Evolutionary conservation across 2,888 invertebrate genomes (phyloP).

Genomic region (Limnephilus marmoratus): DNA sequence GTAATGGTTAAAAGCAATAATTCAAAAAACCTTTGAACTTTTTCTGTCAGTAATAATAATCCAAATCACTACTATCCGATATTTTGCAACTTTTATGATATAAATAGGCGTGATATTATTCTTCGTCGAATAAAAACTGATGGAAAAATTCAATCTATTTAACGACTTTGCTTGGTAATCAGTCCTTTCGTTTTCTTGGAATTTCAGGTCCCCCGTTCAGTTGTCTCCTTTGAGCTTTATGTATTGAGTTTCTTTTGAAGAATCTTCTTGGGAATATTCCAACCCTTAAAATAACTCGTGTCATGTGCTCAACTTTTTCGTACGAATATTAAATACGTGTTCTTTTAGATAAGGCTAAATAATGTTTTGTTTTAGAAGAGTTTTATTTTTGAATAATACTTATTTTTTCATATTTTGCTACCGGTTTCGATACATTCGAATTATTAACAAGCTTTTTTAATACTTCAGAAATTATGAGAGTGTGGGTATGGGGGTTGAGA

Average conservation of each 20-base stretch:
- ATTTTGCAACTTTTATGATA: background rate
- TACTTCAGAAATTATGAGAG: too few species aligned
- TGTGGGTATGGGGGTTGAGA: too few species aligned
- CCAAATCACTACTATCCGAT: background rate
- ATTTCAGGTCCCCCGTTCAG: background rate
- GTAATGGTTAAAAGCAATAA: too few species aligned
- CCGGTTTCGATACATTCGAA: too few species aligned
- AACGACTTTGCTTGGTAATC: background rate
- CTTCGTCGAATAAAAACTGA: background rate
- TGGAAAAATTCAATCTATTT: background rate
- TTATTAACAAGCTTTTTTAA: too few species aligned
- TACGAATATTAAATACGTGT: background rate
- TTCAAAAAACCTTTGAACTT: background rate
- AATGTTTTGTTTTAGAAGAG: too few species aligned
- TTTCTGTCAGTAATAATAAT: background rate
- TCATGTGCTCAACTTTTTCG: background rate
- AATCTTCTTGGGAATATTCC: background rate
- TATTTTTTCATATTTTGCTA: too few species aligned
- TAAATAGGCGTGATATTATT: background rate
- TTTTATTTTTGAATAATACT: too few species aligned
- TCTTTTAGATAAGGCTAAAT: too few species aligned
- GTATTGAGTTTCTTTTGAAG: constrained; percentile 23
- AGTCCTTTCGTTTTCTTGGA: background rate
- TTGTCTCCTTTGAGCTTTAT: constrained; percentile 22
- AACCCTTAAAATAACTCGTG: background rate